A percentile compares a stretch with the other conserved stretches of the same genome.
Conservation (phyloP, 2,797 vertebrate species). For the Ficedula albicollis region DNA sequence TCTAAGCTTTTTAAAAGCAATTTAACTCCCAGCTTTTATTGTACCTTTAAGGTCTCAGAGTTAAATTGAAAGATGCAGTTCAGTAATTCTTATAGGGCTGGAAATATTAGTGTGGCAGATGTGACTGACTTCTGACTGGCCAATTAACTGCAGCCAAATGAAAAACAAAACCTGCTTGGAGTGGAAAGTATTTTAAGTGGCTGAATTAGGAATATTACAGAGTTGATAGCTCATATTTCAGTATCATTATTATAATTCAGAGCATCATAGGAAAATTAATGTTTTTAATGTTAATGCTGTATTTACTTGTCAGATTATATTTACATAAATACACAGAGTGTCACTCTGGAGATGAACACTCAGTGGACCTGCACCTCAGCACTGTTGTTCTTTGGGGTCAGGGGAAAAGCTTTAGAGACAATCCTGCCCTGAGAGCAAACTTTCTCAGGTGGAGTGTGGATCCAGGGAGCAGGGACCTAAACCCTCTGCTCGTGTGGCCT, state of each 20-base stretch:
- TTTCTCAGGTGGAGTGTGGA: not conserved
- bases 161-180: conserved; percentile 20
- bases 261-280: not conserved
- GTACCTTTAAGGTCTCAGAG: conserved; percentile 35
- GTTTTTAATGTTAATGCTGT: not conserved
- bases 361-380: not conserved
- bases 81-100: not conserved
- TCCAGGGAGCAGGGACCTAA: not conserved
- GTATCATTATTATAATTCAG: not conserved
- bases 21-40: conserved; percentile 47
- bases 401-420: not conserved
- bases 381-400: not conserved
- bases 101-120: not conserved
- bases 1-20: conserved; percentile 61
- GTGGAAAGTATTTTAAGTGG: not conserved
- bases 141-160: conserved; percentile 20
- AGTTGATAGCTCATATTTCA: not conserved
- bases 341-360: not conserved
- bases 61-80: conserved; percentile 60
- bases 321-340: not conserved
- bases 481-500: rapidly evolving
- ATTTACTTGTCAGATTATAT: not conserved
- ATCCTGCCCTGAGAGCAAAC: not conserved
- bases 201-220: not conserved
- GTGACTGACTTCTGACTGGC: not conserved